A percentile compares a stretch with the other conserved stretches of the same genome.
phyloP scores from a whole-genome alignment of 2,797 vertebrate genomes.

The Tympanoctomys barrerae region DNA sequence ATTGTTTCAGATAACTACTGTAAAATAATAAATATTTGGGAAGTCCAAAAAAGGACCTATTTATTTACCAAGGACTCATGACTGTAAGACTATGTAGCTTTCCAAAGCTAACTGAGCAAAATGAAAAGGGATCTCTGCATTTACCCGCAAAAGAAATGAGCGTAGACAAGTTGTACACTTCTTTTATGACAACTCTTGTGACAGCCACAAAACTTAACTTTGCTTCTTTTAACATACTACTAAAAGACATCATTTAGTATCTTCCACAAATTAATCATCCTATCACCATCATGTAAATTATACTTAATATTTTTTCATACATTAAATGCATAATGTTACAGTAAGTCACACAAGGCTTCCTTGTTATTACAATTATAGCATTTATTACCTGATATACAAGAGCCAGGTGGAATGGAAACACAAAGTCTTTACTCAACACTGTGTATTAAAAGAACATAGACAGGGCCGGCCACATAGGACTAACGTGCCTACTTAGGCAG shows the following conservation, averaged over 20 bases:
- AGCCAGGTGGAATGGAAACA: neutral
- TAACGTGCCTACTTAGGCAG: too few relatives aligned
- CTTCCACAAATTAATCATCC: slow-evolving; percentile 47
- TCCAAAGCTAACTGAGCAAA: slow-evolving; percentile 53
- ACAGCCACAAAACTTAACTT: slow-evolving; percentile 42
- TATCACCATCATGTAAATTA: slow-evolving; percentile 1
- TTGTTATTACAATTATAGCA: slow-evolving; percentile 24
- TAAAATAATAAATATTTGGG: slow-evolving; percentile 47
- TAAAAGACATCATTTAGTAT: slow-evolving; percentile 17
- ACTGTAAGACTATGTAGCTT: slow-evolving; percentile 25
- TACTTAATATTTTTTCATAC: slow-evolving; percentile 37
- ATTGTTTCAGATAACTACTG: slow-evolving; percentile 56
- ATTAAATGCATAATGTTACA: slow-evolving; percentile 40
- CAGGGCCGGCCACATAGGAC: too few relatives aligned
- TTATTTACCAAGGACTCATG: slow-evolving; percentile 42
- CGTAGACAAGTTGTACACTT: slow-evolving; percentile 47
- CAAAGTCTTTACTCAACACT: neutral
- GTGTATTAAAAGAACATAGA: slow-evolving; percentile 27
- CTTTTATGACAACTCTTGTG: slow-evolving; percentile 37
- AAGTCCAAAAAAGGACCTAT: slow-evolving; percentile 56
- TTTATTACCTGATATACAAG: slow-evolving; percentile 36
- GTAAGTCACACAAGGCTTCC: slow-evolving; percentile 15
- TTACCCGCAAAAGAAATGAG: neutral
- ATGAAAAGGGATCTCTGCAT: slow-evolving; percentile 42
- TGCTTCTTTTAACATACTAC: slow-evolving; percentile 28